Evolutionary conservation across 2,888 invertebrate genomes (phyloP), one percentile per base, ranked within the genome.

Genomic region (Ophion slaviceki): DNA sequence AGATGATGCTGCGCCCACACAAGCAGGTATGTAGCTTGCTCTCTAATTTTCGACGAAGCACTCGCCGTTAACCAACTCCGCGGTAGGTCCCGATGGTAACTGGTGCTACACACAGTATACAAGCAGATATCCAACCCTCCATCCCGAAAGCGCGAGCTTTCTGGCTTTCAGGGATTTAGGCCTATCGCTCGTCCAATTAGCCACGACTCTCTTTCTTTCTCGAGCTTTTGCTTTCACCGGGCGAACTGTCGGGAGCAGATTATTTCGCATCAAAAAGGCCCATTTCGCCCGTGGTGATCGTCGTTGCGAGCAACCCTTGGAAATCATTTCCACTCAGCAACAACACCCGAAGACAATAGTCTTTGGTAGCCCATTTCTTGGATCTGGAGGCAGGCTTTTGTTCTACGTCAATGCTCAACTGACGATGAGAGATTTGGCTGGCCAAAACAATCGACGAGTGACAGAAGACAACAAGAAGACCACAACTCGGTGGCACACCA

Each of bases 131-230:
- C 74, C 79, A 79, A 10, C 40, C 68, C 53, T 67, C 64, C 64
- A 70, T 47, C 68, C 67, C 74, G 57, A 62, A 36, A 5, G 66
- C 53, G 75, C 85, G 68, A 86, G 87, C 88, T 89, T 89, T 88
- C 88, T 78, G 87, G 88, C 86, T 88, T 84, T 87, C 85, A 86
- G 68, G 89, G 91, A 90, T 91, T 91, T 91, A 89, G 89, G 88
- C 88, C 90, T 89, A 90, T 91, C 90, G 89, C 91, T 89, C 90
- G 89, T 90, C 89, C 91, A 91, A 91, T 91, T 91, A 91, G 90
- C 91, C 82, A 91, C 87, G 80, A 81, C 76, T 78, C 64, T 64
- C 45, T 24, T 1, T 76, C 79, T 64, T 61, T 61, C 66, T 70
- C 72, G 82, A 36, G 80, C 83, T 84, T 84, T 80, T 78, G 80